These are phyloP conservation scores for Chloroclystis v-ata DNA, from an alignment of 2,888 invertebrate species.

Conservation along the genomic window DNA sequence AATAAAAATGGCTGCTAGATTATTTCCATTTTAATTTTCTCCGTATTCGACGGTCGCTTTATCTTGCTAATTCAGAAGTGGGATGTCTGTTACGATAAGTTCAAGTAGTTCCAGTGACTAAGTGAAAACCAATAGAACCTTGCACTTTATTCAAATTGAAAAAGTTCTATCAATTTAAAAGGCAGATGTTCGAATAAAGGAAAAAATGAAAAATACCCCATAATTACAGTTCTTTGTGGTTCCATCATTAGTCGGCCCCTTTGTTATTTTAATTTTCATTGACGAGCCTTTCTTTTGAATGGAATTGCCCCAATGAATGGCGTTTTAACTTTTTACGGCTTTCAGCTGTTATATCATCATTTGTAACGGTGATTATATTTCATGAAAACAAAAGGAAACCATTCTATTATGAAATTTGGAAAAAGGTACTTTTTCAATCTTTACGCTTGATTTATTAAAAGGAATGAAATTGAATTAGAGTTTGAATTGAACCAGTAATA, in stretches of 20 bases:
- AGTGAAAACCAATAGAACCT: constrained; percentile 7
- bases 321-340: constrained; percentile 12
- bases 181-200: constrained; percentile 13
- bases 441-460: constrained; percentile 8
- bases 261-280: constrained; percentile 27
- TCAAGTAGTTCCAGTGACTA: constrained; percentile 6
- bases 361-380: constrained; percentile 2
- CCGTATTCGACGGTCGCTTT: constrained; percentile 38
- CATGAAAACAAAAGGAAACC: constrained; percentile 1
- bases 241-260: constrained; percentile 27
- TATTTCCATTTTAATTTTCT: constrained; percentile 48
- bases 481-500: constrained; percentile 15
- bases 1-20: constrained; percentile 40
- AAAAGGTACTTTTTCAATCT: not conserved
- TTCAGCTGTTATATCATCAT: constrained; percentile 2
- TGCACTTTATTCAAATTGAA: constrained; percentile 11
- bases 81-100: constrained; percentile 26
- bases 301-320: constrained; percentile 24
- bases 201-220: constrained; percentile 22
- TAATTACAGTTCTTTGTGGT: constrained; percentile 31
- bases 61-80: constrained; percentile 40
- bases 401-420: not conserved
- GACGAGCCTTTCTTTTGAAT: constrained; percentile 21
- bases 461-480: constrained; percentile 10
- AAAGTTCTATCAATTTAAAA: constrained; percentile 12